phyloP scores from a whole-genome alignment of 2,113 vertebrate genomes.

The Machaerirhynchus nigripectus region DNA sequence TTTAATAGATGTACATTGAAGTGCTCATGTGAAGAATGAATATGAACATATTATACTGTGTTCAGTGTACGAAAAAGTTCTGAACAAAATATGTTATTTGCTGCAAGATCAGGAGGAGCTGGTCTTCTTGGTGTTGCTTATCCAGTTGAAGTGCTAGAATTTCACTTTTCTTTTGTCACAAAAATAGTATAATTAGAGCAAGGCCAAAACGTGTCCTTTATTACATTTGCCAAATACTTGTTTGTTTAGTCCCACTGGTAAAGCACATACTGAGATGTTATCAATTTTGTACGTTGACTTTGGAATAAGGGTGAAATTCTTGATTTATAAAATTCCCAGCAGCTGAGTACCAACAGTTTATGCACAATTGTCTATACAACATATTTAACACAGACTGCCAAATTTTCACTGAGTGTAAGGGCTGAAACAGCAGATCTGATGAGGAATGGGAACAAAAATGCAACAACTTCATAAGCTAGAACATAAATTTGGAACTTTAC shows the following conservation, averaged over 20 bases:
- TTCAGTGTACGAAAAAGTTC: background rate
- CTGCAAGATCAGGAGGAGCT: background rate
- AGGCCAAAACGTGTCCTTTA: background rate
- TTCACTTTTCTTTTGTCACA: background rate
- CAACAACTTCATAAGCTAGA: background rate
- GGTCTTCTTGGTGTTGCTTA: background rate
- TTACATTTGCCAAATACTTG: background rate
- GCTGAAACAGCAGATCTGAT: background rate
- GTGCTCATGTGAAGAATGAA: background rate
- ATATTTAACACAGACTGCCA: background rate
- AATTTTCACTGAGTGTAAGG: background rate
- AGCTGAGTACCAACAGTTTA: background rate
- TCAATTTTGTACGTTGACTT: background rate
- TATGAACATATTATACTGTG: background rate
- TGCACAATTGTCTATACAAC: background rate
- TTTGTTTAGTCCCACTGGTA: background rate
- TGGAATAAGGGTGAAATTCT: background rate
- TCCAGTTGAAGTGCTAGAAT: background rate
- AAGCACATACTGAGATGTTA: background rate
- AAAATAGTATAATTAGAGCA: background rate
- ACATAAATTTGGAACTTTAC: background rate
- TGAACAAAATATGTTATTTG: background rate
- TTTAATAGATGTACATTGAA: background rate
- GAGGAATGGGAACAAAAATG: background rate
- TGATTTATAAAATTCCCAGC: background rate